phyloP scores from a whole-genome alignment of 1,140 invertebrate species.

The Sesamia nonagrioides region DNA sequence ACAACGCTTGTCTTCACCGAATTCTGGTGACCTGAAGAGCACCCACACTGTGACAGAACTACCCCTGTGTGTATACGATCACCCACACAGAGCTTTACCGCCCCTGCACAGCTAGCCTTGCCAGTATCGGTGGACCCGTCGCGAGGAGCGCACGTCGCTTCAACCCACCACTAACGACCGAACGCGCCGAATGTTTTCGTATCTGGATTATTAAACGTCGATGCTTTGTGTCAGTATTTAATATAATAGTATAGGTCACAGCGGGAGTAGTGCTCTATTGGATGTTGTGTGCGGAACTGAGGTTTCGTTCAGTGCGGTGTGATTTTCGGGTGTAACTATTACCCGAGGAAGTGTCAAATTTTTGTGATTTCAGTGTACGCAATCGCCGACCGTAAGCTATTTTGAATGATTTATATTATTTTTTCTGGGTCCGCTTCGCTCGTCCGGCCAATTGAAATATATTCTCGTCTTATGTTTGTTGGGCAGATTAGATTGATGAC shows the following conservation, averaged over 20 bases:
- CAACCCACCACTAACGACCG: slow-evolving; percentile 29
- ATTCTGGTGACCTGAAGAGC: slow-evolving; percentile 72
- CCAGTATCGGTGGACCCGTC: slow-evolving; percentile 41
- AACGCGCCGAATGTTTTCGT: slow-evolving; percentile 50
- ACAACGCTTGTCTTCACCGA: slow-evolving; percentile 68
- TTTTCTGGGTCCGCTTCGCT: slow-evolving; percentile 15
- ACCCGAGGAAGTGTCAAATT: slow-evolving; percentile 49
- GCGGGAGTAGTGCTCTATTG: slow-evolving; percentile 7
- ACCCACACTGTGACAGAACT: slow-evolving; percentile 54
- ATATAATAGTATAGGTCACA: slow-evolving; percentile 18
- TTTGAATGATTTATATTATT: slow-evolving; percentile 45
- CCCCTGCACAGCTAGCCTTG: slow-evolving; percentile 21
- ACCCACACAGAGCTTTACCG: not conserved
- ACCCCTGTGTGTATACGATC: slow-evolving; percentile 45
- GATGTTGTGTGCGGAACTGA: slow-evolving; percentile 25
- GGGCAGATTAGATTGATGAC: slow-evolving; percentile 47
- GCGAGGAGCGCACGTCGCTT: slow-evolving; percentile 47
- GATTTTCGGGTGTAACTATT: slow-evolving; percentile 47
- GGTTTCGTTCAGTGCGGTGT: slow-evolving; percentile 32
- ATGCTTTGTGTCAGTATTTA: slow-evolving; percentile 42
- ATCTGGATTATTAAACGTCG: slow-evolving; percentile 41
- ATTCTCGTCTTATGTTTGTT: slow-evolving; percentile 45
- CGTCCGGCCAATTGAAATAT: slow-evolving; percentile 17
- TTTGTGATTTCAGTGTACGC: slow-evolving; percentile 44
- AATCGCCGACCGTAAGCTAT: slow-evolving; percentile 46